Evolutionary conservation across 2,113 vertebrate genomes (phyloP).

Genomic region (Nycticebus coucang): DNA sequence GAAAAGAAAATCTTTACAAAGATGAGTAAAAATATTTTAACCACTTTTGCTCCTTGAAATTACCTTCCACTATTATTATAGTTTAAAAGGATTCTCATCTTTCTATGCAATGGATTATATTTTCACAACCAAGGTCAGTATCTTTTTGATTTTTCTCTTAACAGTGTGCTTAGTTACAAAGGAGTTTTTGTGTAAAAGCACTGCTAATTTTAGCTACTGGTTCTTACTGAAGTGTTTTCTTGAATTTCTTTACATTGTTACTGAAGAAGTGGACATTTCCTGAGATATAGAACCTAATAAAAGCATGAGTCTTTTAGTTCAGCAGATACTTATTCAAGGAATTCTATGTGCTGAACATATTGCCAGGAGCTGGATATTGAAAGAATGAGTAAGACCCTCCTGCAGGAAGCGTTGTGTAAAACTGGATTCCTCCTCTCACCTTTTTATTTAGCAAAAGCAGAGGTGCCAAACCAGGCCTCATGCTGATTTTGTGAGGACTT

Average conservation of each 20-base stretch:
- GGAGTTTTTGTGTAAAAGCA: not conserved
- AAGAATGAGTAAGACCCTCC: not conserved
- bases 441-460: not conserved
- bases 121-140: not conserved
- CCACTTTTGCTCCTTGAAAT: slow-evolving; percentile 24
- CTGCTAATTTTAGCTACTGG: slow-evolving; percentile 24
- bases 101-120: not conserved
- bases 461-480: no score
- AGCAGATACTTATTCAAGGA: not conserved
- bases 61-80: not conserved
- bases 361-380: not conserved
- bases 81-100: not conserved
- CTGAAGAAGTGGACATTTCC: slow-evolving; percentile 41
- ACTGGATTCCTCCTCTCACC: not conserved
- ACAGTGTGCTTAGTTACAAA: not conserved
- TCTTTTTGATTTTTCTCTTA: slow-evolving; percentile 26
- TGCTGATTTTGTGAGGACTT: no score
- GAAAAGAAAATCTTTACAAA: not conserved
- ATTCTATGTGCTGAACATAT: not conserved
- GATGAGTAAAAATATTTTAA: slow-evolving; percentile 15
- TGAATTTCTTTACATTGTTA: slow-evolving; percentile 64
- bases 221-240: slow-evolving; percentile 40
- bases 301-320: slow-evolving; percentile 1
- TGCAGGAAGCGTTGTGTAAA: not conserved
- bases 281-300: not conserved